Evolutionary conservation across 2,888 invertebrate species (phyloP).

Genomic region (Antheraea yamamai): DNA sequence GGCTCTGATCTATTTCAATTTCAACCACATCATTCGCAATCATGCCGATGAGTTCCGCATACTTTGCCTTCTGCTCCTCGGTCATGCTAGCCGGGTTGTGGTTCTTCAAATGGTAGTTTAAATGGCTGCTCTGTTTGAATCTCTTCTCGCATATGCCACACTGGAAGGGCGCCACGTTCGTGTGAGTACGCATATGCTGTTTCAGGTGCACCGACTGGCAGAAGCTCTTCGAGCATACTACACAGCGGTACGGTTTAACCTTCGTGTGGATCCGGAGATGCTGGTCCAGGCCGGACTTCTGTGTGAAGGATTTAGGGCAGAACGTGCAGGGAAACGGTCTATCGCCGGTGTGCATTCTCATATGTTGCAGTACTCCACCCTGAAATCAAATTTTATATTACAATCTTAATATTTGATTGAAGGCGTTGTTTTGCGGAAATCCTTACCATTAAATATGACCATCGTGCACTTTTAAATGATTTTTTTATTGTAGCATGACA

Average conservation of each 20-base stretch:
- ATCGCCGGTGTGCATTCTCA: conserved; percentile 68
- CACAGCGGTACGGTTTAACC: conserved; percentile 67
- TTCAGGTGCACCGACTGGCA: conserved; percentile 67
- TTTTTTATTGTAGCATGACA: too few species aligned
- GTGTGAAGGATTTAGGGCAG: conserved; percentile 72
- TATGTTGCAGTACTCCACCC: conserved; percentile 68
- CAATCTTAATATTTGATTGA: not conserved
- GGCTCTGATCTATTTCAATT: conserved; percentile 15
- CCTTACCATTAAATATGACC: too few species aligned
- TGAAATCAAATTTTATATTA: conserved; percentile 26
- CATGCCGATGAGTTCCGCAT: conserved; percentile 46
- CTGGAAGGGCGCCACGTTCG: conserved; percentile 70
- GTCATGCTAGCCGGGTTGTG: conserved; percentile 59
- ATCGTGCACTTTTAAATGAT: too few species aligned
- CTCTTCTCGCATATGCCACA: conserved; percentile 65
- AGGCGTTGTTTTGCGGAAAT: too few species aligned
- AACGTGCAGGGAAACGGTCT: conserved; percentile 65
- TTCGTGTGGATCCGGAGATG: conserved; percentile 72
- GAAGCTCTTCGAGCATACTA: conserved; percentile 68
- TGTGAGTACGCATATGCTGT: conserved; percentile 75
- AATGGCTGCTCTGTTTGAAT: conserved; percentile 71
- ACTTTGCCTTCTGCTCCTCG: conserved; percentile 53
- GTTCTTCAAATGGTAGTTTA: conserved; percentile 70
- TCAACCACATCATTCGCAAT: conserved; percentile 33
- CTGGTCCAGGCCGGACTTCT: conserved; percentile 74